Conservation (phyloP, 1,140 invertebrate genomes). For the Octopus sinensis region DNA sequence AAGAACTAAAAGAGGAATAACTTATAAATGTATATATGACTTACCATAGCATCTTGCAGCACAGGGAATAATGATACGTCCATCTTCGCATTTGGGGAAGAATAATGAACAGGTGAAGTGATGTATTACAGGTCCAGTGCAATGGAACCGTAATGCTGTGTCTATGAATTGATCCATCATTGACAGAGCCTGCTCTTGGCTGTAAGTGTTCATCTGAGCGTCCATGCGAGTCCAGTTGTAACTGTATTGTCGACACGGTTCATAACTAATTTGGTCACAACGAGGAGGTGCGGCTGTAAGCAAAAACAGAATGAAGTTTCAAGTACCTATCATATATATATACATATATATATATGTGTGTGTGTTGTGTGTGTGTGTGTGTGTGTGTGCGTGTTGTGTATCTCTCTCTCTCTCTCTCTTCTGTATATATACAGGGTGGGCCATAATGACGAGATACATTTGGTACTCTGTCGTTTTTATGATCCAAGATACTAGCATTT, state of each 20-base stretch:
- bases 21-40: not conserved
- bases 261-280: not conserved
- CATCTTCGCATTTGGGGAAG: not conserved
- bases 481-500: too few relatives aligned
- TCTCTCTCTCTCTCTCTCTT: too few relatives aligned
- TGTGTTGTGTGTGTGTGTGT: too few relatives aligned
- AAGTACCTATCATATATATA: too few relatives aligned
- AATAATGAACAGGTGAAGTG: not conserved
- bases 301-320: too few relatives aligned
- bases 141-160: not conserved
- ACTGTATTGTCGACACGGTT: not conserved
- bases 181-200: not conserved
- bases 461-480: too few relatives aligned
- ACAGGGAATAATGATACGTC: not conserved
- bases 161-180: conserved; percentile 8
- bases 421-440: too few relatives aligned
- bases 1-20: not conserved
- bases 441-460: too few relatives aligned
- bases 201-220: not conserved
- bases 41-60: not conserved
- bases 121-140: not conserved
- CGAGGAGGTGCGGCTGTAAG: not conserved
- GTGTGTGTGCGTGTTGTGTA: too few relatives aligned
- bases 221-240: not conserved
- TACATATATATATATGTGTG: too few relatives aligned